phyloP scores from a whole-genome alignment of 2,888 invertebrate species.

The Petrolisthes cinctipes region DNA sequence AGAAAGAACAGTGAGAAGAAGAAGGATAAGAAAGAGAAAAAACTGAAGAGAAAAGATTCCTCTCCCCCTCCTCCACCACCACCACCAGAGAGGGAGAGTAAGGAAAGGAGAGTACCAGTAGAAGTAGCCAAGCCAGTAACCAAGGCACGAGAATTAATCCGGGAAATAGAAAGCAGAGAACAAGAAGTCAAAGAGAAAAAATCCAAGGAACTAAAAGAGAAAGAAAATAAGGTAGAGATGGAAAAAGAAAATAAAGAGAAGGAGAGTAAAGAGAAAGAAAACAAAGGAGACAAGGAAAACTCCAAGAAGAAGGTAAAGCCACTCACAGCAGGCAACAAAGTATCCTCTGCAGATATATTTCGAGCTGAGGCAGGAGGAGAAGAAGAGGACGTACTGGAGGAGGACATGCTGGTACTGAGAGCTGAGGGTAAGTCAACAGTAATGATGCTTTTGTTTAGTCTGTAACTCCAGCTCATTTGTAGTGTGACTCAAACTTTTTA shows the following conservation, averaged over 20 bases:
- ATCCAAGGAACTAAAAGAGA: neutral
- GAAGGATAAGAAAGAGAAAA: conserved; percentile 55
- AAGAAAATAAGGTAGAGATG: neutral
- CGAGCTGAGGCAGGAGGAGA: conserved; percentile 46
- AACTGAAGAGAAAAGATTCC: conserved; percentile 38
- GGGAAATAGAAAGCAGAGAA: conserved; percentile 9
- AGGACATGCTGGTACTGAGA: conserved; percentile 52
- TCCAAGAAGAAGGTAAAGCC: conserved; percentile 46
- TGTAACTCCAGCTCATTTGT: too few species aligned
- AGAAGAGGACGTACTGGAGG: conserved; percentile 52
- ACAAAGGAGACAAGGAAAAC: conserved; percentile 21
- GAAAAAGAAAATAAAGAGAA: conserved; percentile 12
- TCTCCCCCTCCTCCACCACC: neutral
- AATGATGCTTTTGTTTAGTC: too few species aligned
- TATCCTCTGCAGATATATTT: conserved; percentile 55
- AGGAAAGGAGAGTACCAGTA: conserved; percentile 17
- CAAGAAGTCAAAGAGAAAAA: conserved; percentile 21
- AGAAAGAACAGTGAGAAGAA: conserved; percentile 43
- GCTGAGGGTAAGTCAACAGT: conserved; percentile 49
- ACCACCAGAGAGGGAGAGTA: conserved; percentile 3
- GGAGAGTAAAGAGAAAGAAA: conserved; percentile 23
- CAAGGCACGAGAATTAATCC: neutral
- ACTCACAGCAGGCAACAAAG: conserved; percentile 32
- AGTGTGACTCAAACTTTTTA: neutral
- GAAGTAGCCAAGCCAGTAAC: conserved; percentile 26